Evolutionary conservation across 2,888 invertebrate species (phyloP), one percentile per base, ranked within the genome.

Genomic region (Nymphalis urticae): DNA sequence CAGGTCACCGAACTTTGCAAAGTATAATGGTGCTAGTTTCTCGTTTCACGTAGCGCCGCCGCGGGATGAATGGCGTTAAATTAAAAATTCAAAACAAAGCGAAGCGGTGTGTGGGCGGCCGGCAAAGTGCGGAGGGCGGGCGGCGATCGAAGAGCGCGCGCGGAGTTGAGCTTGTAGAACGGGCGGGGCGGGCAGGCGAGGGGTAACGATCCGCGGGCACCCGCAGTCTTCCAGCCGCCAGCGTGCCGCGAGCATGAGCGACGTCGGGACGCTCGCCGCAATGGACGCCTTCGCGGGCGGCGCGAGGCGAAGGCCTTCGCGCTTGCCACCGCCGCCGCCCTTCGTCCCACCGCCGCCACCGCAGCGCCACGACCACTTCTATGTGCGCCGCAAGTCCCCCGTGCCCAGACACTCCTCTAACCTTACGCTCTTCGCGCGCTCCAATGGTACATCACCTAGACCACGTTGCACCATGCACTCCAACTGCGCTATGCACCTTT

Each of bases 41-140:
- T 80, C 77, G 81, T 80, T 82, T 77, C 81, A 79, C 80, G 80
- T 76, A 82, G 82, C 82, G 79, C 77, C 77, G 83, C 77, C 78
- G 81, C 80, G 84, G 83, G 83, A 87, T 90, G 91, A 91, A 92
- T 92, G 90, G 82, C 83, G 85, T 85, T 87, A 89, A 85, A 91
- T 91, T 90, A 91, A 92, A 90, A 88, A 92, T 90, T 89, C 85
- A 92, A 90, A 91, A 91, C 90, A 90, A 90, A 90, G 88, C 85
- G 80, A 81, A 80, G 78, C 80, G 80, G 80, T 81, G 84, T 81
- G 89, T 88, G 88, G 91, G 90, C 88, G 90, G 88, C 83, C 85
- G 82, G 85, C 78, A 76, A 81, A 80, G 79, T 81, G 85, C 86
- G 85, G 89, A 86, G 88, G 90, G 89, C 88, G 89, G 88, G 88